Evolutionary conservation across 2,113 vertebrate genomes (phyloP).

Genomic region (Malurus cyaneus): DNA sequence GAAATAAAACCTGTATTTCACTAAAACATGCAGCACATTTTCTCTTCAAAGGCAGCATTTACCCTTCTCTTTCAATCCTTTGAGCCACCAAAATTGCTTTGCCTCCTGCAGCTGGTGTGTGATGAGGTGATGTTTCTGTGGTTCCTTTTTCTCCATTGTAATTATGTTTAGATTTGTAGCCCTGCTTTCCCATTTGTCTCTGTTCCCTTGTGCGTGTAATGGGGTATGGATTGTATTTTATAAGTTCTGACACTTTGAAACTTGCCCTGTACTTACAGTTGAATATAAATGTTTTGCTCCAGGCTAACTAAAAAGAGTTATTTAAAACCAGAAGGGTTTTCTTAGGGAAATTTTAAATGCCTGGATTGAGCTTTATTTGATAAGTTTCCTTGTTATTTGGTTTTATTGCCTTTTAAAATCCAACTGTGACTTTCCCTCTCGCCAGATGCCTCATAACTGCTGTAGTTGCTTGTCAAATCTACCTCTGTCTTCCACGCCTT

Average conservation of each 20-base stretch:
- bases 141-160: background rate
- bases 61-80: background rate
- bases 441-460: background rate
- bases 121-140: background rate
- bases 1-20: background rate
- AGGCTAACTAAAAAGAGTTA: background rate
- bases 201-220: rapidly evolving
- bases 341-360: background rate
- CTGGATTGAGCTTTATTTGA: background rate
- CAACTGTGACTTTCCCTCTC: background rate
- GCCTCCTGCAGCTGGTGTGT: background rate
- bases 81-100: background rate
- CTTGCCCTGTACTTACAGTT: background rate
- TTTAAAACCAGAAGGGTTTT: background rate
- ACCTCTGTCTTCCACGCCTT: background rate
- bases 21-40: background rate
- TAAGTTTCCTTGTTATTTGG: background rate
- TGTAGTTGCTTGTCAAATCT: background rate
- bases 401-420: background rate
- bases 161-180: background rate
- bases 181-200: background rate
- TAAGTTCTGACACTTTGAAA: background rate
- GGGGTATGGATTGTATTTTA: background rate
- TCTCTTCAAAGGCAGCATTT: background rate
- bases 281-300: background rate